Base-by-base conservation (phyloP, 2,113 vertebrate species). In the Oncorhynchus mykiss region DNA sequence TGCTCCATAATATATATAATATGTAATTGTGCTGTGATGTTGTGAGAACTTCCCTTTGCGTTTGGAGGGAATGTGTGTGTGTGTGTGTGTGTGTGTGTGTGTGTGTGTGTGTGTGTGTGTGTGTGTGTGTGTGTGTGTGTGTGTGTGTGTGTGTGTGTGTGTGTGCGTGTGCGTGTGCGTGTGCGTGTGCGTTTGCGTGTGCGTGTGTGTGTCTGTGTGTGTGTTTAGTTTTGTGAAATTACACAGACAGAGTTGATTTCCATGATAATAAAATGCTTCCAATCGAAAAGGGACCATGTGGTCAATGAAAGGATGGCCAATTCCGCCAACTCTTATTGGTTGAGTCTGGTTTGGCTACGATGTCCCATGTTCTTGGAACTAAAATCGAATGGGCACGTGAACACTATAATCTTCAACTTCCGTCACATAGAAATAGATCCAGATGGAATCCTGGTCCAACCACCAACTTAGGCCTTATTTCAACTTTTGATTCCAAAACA, bases 191-290 rank as follows among this genome's bases (percentile, higher is more conserved):
- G n/a, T 49, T 0, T 49, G 48, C 1, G 24, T 25, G 24, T 25
- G 1, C 1, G 2, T 14, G 3, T 11, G 48, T 3, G 14, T 51
- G 49, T 14, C 2, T 51, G 1, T 16, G 14, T 51, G 49, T 16
- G 49, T 51, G 2, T 51, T 51, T 51, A 51, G 49, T 54, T 54
- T 54, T 54, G 76, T 82, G 77, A 91, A 94, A 92, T 92, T 84
- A 85, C 84, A 89, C 72, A 39, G 49, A 80, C 86, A 88, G 93
- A 93, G 91, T 95, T 88, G 82, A 94, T 95, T 93, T 95, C 93
- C 93, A 94, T 95, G 94, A 94, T 93, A 96, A 96, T 93, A 90
- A 92, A 93, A 94, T 88, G 89, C 91, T 93, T 94, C 89, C 86
- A 90, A 90, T 94, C 91, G 91, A 94, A 84, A 93, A 92, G 92